A percentile compares a stretch with the other conserved stretches of the same genome.
phyloP scores from a whole-genome alignment of 2,888 invertebrate genomes.

The Azorinus chamasolen region DNA sequence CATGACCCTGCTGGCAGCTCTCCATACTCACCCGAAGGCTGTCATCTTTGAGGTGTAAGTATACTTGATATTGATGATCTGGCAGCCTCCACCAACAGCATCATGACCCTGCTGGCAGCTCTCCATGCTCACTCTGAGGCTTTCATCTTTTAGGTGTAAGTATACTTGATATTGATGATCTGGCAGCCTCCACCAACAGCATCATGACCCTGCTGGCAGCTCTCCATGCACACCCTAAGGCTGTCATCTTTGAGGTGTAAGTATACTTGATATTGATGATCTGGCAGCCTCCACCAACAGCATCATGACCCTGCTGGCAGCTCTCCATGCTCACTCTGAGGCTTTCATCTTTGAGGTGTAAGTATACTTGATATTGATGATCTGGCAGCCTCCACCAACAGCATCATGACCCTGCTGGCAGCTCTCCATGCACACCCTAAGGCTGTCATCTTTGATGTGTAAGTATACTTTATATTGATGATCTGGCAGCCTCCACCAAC shows the following conservation, averaged over 20 bases:
- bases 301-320: conserved; percentile 93
- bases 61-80: conserved; percentile 94
- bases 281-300: conserved; percentile 94
- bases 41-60: conserved; percentile 62
- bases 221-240: too few relatives aligned
- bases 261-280: conserved; percentile 95
- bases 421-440: conserved; percentile 80
- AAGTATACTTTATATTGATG: conserved; percentile 94
- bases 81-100: conserved; percentile 95
- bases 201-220: too few relatives aligned
- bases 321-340: conserved; percentile 79
- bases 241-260: too few relatives aligned
- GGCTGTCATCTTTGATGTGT: conserved; percentile 61
- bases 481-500: conserved; percentile 94
- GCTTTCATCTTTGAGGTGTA: conserved; percentile 62
- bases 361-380: too few relatives aligned
- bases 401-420: conserved; percentile 94
- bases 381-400: too few relatives aligned
- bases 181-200: conserved; percentile 91
- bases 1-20: conserved; percentile 91
- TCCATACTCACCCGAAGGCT: conserved; percentile 78
- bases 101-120: conserved; percentile 92
- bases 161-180: conserved; percentile 97
- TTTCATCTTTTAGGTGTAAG: conserved; percentile 61
- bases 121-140: conserved; percentile 79